Base-by-base conservation (phyloP, 53 echinoderm and acorn worm species). In the Paracentrotus lividus region DNA sequence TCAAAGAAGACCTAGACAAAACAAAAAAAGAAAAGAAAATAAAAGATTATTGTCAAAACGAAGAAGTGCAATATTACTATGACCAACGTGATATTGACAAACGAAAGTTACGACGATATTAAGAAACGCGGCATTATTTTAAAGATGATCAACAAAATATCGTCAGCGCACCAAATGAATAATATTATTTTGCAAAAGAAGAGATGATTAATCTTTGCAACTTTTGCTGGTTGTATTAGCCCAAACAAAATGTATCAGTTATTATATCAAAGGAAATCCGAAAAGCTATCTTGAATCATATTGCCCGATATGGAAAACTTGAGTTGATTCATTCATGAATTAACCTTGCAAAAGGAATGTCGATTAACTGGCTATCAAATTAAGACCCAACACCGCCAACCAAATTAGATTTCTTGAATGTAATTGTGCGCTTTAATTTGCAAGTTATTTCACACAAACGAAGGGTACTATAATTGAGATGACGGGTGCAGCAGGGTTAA, bases 1-100 rank as follows among this genome's bases (percentile, higher is more conserved):
- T 65, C 47, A 52, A 91, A 85, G 49, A 81, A 88, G 88, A 90
- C 90, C 94, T 90, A 66, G 59, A 32, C 42, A 49, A 72, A 69
- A 44, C 36, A 42, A 78, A 34, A 47, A 45, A 8, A 65, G 29
- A 69, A 20, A 38, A 38, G 38, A 34, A 36, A 5, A 38, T 12
- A 69, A 36, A 34, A 36, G 7, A 5, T 65, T 65, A 29, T 65
- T 6, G 65, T 55, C 2, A 7, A 55, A 20, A 55, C 16, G 55
- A 15, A 12, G 18, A 55, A 16, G 55, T 55, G n/a, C n/a, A n/a
- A n/a, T n/a, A n/a, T n/a, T n/a, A n/a, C n/a, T n/a, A n/a, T n/a
- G n/a, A n/a, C n/a, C n/a, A n/a, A n/a, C n/a, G n/a, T n/a, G n/a
- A n/a, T n/a, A n/a, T n/a, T n/a, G n/a, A n/a, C n/a, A n/a, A n/a